Evolutionary conservation across 1,140 invertebrate species (phyloP), one percentile per base, ranked within the genome.

Genomic region (Drosophila ficusphila): DNA sequence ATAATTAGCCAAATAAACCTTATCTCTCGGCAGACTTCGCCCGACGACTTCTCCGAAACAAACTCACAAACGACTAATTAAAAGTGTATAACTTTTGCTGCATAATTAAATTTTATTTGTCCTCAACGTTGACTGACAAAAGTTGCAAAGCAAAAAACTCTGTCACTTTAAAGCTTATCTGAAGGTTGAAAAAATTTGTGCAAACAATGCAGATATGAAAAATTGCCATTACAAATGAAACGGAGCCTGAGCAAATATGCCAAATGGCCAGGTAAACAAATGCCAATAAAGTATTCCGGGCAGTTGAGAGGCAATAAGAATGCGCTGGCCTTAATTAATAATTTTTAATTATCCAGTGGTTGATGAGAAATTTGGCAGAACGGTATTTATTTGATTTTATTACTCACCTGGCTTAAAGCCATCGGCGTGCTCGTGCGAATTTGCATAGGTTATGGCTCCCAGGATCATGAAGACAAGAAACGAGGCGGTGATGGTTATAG

Each of bases 331-430:
- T 19, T 9, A 25, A 38, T 33, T 8, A n/a, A 46, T 36, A n/a
- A 38, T 38, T 25, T 57, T 1, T 14, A 38, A 31, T 60, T 51
- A 8, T 9, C 8, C 7, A 3, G 8, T 12, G 7, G 21, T 14
- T 14, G 41, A 25, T 21, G 4, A 14, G 11, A 3, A 21, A 38
- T 8, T n/a, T 4, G 29, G 9, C 29, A 31, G 29, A 2, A 31
- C 2, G 4, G 29, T n/a, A 1, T 4, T 4, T 4, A 31, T 2
- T n/a, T 31, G 11, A n/a, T 31, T 31, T n/a, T 4, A 44, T 27
- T 7, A 61, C 83, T 89, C 25, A 90, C 89, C 89, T 68, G 89
- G 89, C 47, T 90, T 90, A 23, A 90, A 90, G 38, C 89, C 89
- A 65, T 90, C 89, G 53, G 56, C 68, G 38, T 90, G 89, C 52